Base-by-base conservation (phyloP, 2,888 invertebrate genomes). In the Steinernema carpocapsae region DNA sequence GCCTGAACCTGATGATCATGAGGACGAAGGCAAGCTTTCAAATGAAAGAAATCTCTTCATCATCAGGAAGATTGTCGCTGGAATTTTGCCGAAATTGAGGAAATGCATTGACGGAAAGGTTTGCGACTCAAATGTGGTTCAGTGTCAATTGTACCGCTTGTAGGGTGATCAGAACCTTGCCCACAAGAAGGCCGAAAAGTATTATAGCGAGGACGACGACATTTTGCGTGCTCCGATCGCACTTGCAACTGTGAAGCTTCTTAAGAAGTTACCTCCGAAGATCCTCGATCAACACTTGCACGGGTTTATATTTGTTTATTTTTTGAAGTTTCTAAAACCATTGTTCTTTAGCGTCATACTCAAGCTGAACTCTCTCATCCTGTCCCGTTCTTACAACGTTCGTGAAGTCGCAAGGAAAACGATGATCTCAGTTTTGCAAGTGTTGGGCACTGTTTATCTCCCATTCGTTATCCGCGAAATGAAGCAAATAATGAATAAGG, bases 161-260 rank as follows among this genome's bases (percentile, higher is more conserved):
- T 52, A 56, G 51, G 42, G 48, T 17, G 43, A 52, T 1, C 14
- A 42, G 22, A 42, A 24, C 32, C 3, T 6, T 10, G 52, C 37
- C 29, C 70, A 70, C 70, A 48, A 37, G 17, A 74, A 45, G 72
- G 59, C 71, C 14, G 72, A 72, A 70, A 75, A 74, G 17, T 75
- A 64, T 56, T 78, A 72, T 70, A 86, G 87, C 10, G 90, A 90
- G 75, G 90, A 91, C 84, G 94, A 95, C 79, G 95, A 97, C 86
- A 92, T 95, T 82, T 90, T 93, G 78, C 91, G 94, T 70, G 93
- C 97, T 7, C 97, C 97, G 0, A 92, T 99, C 76, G 95, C 95
- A 0, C 89, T 97, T 73, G 95, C 97, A 0, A 91, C 95, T 73
- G 94, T 97, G 0, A 96, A 96, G 88, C 88, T 97, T 24, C 89